phyloP scores from a whole-genome alignment of 2,113 vertebrate species.

The Orientallactaga bullata region DNA sequence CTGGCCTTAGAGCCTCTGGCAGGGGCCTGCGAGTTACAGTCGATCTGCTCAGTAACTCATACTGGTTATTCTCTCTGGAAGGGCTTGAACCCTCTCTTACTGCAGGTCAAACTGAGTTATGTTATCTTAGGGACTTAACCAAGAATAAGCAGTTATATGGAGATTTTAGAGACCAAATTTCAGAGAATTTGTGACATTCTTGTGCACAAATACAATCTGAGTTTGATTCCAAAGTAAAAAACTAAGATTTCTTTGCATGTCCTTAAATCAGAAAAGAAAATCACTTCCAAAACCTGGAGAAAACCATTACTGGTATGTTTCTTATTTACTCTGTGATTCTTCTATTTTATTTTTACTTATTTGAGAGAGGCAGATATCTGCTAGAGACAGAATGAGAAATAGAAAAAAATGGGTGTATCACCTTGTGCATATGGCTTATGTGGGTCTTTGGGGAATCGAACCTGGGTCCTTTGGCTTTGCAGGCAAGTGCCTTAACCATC shows the following conservation, averaged over 20 bases:
- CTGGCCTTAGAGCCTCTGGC: neutral
- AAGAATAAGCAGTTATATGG: slow-evolving; percentile 20
- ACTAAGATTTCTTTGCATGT: slow-evolving; percentile 30
- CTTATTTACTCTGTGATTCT: neutral
- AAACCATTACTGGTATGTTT: slow-evolving; percentile 1
- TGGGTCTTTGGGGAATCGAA: no score
- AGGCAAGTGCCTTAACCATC: no score
- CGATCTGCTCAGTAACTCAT: neutral
- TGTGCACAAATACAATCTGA: neutral
- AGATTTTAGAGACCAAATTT: slow-evolving; percentile 28
- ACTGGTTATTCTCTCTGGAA: slow-evolving; percentile 41
- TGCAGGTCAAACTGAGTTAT: slow-evolving; percentile 4
- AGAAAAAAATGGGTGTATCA: no score
- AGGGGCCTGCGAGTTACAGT: neutral
- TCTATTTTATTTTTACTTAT: neutral
- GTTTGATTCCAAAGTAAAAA: slow-evolving; percentile 12
- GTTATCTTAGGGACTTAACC: slow-evolving; percentile 32
- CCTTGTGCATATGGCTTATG: no score
- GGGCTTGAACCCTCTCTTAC: neutral
- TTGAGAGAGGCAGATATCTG: no score
- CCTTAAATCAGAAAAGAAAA: slow-evolving; percentile 44
- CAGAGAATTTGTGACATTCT: neutral
- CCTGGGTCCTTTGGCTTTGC: no score
- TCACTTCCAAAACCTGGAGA: neutral
- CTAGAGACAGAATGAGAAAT: no score